Base-by-base conservation (phyloP, 2,113 vertebrate species). In the Cisticola juncidis region DNA sequence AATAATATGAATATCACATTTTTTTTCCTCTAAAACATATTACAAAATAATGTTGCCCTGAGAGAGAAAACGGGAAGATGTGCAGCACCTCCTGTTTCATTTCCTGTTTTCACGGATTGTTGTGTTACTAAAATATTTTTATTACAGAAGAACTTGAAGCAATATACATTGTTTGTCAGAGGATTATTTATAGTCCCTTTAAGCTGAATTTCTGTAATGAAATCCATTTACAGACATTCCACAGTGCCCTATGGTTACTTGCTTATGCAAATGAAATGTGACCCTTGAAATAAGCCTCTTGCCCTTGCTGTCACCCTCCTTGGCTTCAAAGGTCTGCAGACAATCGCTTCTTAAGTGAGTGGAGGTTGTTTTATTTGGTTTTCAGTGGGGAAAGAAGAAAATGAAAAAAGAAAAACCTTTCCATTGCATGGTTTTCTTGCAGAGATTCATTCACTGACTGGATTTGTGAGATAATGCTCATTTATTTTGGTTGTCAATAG, bases 201-300 rank as follows among this genome's bases (percentile, higher is more conserved):
- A 98, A 98, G 97, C 97, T 98, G 98, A 98, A 98, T 98, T 98
- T 98, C 97, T 98, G 97, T 98, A 98, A 98, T 98, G 98, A 98
- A 98, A 98, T 98, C 98, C 98, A 98, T 97, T 98, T 98, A 98
- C 97, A 98, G 98, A 98, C 97, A 98, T 98, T 98, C 98, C 97
- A 97, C 94, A 94, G 94, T 96, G 95, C 96, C 97, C 96, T 96
- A 85, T 98, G 97, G 96, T 97, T 98, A 98, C 98, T 97, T 98
- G 97, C 95, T 98, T 98, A 98, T 98, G 97, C 97, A 98, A 97
- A 98, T 98, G 97, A 98, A 97, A 96, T 90, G 96, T 98, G 98
- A 98, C 97, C 98, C 97, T 96, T 96, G 90, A 95, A 98, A 97
- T 97, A 97, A 97, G 94, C 95, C 97, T 98, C 96, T 97, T 98